Percentiles rank a stretch among this genome's conserved stretches.
Evolutionary conservation across 1,140 invertebrate species (phyloP).

Genomic region (Drosophila triauraria): DNA sequence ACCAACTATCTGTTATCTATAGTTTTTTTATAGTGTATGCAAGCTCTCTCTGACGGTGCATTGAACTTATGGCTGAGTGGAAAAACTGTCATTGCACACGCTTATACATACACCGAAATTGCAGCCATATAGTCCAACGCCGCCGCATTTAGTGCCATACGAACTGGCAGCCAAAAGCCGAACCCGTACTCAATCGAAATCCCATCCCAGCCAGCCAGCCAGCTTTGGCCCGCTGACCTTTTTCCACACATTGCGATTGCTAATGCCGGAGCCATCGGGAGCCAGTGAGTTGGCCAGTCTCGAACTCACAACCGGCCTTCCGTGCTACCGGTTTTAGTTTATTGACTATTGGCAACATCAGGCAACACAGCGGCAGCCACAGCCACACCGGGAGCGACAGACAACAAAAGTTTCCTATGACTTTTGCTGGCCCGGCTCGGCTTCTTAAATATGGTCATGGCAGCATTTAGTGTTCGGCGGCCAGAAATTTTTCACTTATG

Average conservation of each 20-base stretch:
- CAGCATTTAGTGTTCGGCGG: slow-evolving; percentile 63
- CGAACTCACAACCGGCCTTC: slow-evolving; percentile 65
- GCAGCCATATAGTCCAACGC: slow-evolving; percentile 27
- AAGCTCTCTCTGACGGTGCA: slow-evolving; percentile 32
- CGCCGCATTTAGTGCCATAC: slow-evolving; percentile 19
- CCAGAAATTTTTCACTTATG: slow-evolving; percentile 76
- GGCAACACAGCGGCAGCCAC: slow-evolving; percentile 2
- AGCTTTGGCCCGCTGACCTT: slow-evolving; percentile 67
- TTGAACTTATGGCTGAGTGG: slow-evolving; percentile 55
- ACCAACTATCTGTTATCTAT: not conserved
- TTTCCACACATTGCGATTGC: slow-evolving; percentile 58
- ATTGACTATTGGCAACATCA: slow-evolving; percentile 63
- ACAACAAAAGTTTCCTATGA: slow-evolving; percentile 62
- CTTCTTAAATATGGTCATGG: slow-evolving; percentile 72
- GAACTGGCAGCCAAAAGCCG: slow-evolving; percentile 24
- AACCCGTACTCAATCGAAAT: slow-evolving; percentile 25
- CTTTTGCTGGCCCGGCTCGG: slow-evolving; percentile 44
- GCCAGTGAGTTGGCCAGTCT: slow-evolving; percentile 43
- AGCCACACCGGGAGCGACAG: slow-evolving; percentile 22
- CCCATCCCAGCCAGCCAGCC: slow-evolving; percentile 24
- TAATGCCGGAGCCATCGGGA: slow-evolving; percentile 49
- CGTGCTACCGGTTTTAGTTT: slow-evolving; percentile 79
- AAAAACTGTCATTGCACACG: slow-evolving; percentile 29
- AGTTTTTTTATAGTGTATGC: not conserved
- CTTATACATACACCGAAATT: slow-evolving; percentile 39